Conservation (phyloP, 2,888 invertebrate genomes). For the Metalampra italica region DNA sequence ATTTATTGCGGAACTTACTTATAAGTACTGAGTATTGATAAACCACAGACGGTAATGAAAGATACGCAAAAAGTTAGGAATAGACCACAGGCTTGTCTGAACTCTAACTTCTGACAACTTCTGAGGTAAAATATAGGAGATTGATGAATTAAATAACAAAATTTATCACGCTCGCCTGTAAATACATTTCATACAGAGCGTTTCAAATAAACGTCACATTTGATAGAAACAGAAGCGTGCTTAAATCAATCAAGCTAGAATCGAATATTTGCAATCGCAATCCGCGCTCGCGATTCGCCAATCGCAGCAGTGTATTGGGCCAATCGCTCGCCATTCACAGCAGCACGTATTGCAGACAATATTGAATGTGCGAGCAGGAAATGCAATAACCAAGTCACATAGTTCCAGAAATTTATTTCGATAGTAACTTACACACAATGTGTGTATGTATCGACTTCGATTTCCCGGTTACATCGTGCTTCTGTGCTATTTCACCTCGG, state of each 20-base stretch:
- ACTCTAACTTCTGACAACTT: too few relatives aligned
- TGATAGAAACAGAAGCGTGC: not conserved
- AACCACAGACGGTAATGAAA: too few relatives aligned
- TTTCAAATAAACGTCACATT: not conserved
- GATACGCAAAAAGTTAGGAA: too few relatives aligned
- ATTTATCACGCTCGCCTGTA: not conserved
- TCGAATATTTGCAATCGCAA: not conserved
- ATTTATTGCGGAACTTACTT: too few relatives aligned
- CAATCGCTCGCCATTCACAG: not conserved
- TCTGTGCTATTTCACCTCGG: too few relatives aligned
- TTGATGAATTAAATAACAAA: not conserved
- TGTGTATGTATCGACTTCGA: not conserved
- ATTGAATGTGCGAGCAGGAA: conserved; percentile 1
- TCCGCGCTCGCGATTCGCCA: not conserved
- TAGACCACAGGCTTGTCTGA: too few relatives aligned
- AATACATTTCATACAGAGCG: not conserved
- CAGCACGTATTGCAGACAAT: not conserved
- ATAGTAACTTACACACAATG: not conserved
- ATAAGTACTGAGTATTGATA: too few relatives aligned
- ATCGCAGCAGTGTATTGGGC: not conserved
- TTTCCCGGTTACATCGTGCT: not conserved
- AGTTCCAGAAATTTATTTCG: not conserved
- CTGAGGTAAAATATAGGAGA: too few relatives aligned
- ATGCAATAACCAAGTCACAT: conserved; percentile 6
- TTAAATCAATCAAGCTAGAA: conserved; percentile 5